Evolutionary conservation across 30 jellyfish, hydroid and myxozoan species (phyloP).

Genomic region (Aurelia aurita complex sp. Pacific): DNA sequence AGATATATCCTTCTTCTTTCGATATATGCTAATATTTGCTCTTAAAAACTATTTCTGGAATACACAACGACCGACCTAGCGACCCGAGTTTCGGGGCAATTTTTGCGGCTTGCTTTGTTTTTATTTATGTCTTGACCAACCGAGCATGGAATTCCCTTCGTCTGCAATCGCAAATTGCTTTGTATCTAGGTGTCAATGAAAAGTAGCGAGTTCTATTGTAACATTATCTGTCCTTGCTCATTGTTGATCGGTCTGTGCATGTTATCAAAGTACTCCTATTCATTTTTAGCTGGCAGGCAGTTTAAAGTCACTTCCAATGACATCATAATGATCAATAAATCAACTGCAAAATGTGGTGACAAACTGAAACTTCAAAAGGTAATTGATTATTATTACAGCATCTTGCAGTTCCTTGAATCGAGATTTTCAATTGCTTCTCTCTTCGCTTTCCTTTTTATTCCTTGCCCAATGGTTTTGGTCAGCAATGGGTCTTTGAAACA

Average conservation of each 20-base stretch:
- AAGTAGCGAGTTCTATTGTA: no score
- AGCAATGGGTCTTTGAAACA: background rate
- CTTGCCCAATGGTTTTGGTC: background rate
- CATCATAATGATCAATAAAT: slow-evolving; percentile 65
- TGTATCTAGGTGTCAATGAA: no score
- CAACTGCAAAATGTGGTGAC: slow-evolving; percentile 90
- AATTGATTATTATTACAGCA: background rate
- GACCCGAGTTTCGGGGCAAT: no score
- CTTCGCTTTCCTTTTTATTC: background rate
- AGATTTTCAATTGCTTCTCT: background rate
- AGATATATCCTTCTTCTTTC: no score
- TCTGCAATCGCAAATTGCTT: no score
- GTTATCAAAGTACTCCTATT: background rate
- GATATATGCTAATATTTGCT: no score
- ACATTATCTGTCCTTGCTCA: no score
- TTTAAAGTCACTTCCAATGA: slow-evolving; percentile 82
- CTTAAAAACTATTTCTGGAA: no score
- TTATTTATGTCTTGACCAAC: no score
- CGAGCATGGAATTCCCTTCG: no score
- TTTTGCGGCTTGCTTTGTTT: no score
- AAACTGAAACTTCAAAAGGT: slow-evolving; percentile 79
- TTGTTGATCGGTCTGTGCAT: background rate
- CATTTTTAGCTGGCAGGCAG: slow-evolving; percentile 65
- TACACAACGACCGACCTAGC: no score
- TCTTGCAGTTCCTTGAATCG: background rate